Evolutionary conservation across 2,797 vertebrate species (phyloP).

Genomic region (Chaenodraco wilsoni): DNA sequence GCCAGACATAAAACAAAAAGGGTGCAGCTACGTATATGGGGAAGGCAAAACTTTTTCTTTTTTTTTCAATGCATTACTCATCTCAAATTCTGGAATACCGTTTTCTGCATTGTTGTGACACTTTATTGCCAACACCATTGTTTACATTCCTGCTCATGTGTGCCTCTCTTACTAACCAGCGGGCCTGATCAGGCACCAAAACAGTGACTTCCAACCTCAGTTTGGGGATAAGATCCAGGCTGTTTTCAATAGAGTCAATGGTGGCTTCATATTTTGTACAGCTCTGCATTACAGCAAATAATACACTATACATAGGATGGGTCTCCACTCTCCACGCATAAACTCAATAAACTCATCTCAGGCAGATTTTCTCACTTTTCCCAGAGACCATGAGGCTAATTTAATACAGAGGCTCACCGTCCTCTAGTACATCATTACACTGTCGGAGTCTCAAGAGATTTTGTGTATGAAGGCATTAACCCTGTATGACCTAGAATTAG

Average conservation of each 20-base stretch:
- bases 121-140: not conserved
- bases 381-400: slow-evolving; percentile 53
- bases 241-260: not conserved
- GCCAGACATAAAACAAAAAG: not conserved
- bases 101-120: slow-evolving; percentile 10
- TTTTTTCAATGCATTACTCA: not conserved
- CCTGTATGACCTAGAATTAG: slow-evolving; percentile 44
- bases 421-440: slow-evolving; percentile 53
- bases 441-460: slow-evolving; percentile 37
- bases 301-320: not conserved
- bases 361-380: slow-evolving; percentile 47
- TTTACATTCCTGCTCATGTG: slow-evolving; percentile 8
- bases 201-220: not conserved
- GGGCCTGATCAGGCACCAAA: no score
- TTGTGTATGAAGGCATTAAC: slow-evolving; percentile 60
- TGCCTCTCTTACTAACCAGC: not conserved
- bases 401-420: slow-evolving; percentile 43
- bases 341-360: slow-evolving; percentile 30
- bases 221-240: not conserved
- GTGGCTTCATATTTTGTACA: not conserved
- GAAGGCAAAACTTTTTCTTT: no score
- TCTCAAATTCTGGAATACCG: not conserved
- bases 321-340: not conserved
- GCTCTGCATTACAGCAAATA: not conserved
- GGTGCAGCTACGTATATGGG: no score